Evolutionary conservation across 1,140 invertebrate species (phyloP).

Genomic region (Helicoverpa zea): DNA sequence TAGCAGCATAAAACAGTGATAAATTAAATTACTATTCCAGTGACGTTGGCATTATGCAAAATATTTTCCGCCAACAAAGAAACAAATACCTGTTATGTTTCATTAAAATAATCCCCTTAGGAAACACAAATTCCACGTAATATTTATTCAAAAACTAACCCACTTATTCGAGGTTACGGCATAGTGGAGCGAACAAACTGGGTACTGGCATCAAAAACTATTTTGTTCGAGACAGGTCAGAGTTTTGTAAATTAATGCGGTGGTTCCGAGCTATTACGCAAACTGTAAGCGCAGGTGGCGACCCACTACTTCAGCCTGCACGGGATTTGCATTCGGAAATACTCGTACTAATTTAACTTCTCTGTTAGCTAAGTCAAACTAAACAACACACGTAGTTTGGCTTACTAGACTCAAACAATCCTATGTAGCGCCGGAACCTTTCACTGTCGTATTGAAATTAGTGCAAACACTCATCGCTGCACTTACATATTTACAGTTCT

Average conservation of each 20-base stretch:
- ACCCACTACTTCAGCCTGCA: slow-evolving; percentile 66
- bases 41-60: slow-evolving; percentile 47
- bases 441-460: slow-evolving; percentile 40
- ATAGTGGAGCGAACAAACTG: slow-evolving; percentile 32
- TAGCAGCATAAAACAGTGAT: neutral
- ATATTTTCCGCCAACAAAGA: slow-evolving; percentile 44
- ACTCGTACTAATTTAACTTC: slow-evolving; percentile 85
- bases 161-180: slow-evolving; percentile 36
- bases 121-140: slow-evolving; percentile 49
- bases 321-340: slow-evolving; percentile 83
- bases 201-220: slow-evolving; percentile 75
- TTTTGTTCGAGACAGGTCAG: slow-evolving; percentile 75
- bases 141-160: slow-evolving; percentile 52
- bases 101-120: slow-evolving; percentile 45
- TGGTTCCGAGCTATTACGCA: slow-evolving; percentile 84
- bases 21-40: slow-evolving; percentile 29
- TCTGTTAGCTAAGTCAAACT: slow-evolving; percentile 78
- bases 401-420: slow-evolving; percentile 64
- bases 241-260: slow-evolving; percentile 85
- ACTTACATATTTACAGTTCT: slow-evolving; percentile 32
- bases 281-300: slow-evolving; percentile 83
- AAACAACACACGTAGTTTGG: slow-evolving; percentile 71
- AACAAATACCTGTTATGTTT: slow-evolving; percentile 46
- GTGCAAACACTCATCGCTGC: slow-evolving; percentile 35
- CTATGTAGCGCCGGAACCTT: slow-evolving; percentile 22